A percentile compares a stretch with the other conserved stretches of the same genome.
Evolutionary conservation across 2,888 invertebrate genomes (phyloP).

Genomic region (Xylocampa areola): DNA sequence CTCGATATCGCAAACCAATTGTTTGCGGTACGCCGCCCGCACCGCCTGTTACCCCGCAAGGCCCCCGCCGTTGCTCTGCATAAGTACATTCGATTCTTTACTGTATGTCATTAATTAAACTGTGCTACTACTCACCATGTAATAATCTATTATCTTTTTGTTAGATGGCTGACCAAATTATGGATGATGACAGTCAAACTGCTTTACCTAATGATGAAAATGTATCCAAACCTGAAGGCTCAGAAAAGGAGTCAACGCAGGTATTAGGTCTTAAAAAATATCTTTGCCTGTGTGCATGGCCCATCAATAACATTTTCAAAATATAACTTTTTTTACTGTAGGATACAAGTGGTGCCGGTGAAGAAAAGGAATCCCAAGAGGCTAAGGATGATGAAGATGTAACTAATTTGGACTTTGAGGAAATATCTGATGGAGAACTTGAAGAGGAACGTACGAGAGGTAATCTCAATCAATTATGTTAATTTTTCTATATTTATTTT

Average conservation of each 20-base stretch:
- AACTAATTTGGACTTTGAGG: conserved; percentile 95
- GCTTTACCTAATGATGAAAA: conserved; percentile 74
- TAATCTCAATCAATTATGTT: conserved; percentile 46
- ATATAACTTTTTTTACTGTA: conserved; percentile 47
- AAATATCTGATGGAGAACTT: conserved; percentile 96
- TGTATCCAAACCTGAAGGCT: conserved; percentile 73
- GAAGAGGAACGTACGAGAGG: conserved; percentile 93
- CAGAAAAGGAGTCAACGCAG: conserved; percentile 84
- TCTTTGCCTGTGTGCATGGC: background rate
- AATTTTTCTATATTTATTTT: background rate
- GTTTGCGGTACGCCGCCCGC: no score
- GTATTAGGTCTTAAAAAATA: conserved; percentile 61
- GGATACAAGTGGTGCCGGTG: conserved; percentile 82
- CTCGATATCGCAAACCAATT: no score
- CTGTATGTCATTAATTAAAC: no score
- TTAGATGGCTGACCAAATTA: conserved; percentile 83
- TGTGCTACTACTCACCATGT: background rate
- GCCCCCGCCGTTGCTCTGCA: no score
- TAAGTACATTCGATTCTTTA: no score
- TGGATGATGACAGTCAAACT: conserved; percentile 81
- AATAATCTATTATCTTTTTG: conserved; percentile 2
- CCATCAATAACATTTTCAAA: background rate
- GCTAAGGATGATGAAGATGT: conserved; percentile 92
- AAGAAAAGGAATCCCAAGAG: conserved; percentile 86
- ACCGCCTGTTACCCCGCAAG: no score